Evolutionary conservation across 2,113 vertebrate genomes (phyloP).

Genomic region (Circaetus cinerascens): DNA sequence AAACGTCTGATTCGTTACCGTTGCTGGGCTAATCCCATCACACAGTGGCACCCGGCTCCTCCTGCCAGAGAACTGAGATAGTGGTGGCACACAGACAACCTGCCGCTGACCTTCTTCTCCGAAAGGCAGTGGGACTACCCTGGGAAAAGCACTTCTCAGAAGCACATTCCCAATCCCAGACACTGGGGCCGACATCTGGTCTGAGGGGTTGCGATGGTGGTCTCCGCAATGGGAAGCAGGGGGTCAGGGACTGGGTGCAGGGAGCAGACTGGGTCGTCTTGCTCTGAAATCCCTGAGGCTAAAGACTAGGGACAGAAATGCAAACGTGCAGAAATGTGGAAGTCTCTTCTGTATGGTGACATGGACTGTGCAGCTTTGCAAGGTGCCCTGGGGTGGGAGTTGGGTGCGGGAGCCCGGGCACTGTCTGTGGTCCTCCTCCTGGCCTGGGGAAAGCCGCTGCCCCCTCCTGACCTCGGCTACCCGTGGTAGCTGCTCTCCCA

Average conservation of each 20-base stretch:
- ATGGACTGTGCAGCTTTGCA: not conserved
- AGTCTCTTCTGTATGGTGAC: not conserved
- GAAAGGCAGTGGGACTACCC: not conserved
- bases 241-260: rapidly evolving
- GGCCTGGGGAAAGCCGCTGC: not conserved
- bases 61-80: not conserved
- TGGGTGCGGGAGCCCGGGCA: not conserved
- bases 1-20: not conserved
- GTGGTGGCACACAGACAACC: not conserved
- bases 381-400: not conserved
- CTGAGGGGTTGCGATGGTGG: not conserved
- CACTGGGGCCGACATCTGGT: rapidly evolving
- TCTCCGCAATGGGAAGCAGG: not conserved
- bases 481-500: not conserved
- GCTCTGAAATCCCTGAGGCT: not conserved
- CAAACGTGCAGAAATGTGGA: not conserved
- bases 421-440: not conserved
- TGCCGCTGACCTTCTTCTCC: not conserved
- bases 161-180: not conserved
- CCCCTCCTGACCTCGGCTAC: not conserved
- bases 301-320: not conserved
- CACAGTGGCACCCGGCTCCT: not conserved
- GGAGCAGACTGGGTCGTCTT: not conserved
- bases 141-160: not conserved
- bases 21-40: not conserved